These are phyloP conservation scores for Onychomys leucogaster DNA, from an alignment of 2,797 vertebrate species.

Conservation along the genomic window DNA sequence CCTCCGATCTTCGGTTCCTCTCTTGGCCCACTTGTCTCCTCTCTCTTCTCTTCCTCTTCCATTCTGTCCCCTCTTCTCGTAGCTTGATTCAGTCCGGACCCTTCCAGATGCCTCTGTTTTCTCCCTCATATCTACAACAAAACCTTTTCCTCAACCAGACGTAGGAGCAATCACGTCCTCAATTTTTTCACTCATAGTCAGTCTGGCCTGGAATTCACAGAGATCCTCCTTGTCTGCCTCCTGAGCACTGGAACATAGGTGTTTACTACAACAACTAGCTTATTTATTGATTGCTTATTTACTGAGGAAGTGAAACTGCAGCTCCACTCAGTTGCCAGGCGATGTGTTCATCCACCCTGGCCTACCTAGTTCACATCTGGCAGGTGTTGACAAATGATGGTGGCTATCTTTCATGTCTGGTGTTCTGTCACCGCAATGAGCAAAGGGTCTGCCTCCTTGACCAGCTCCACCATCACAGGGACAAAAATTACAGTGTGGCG, in stretches of 20 bases:
- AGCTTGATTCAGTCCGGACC: not conserved
- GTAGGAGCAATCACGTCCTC: not conserved
- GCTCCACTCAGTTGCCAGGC: not conserved
- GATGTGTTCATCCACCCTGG: not conserved
- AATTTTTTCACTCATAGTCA: not conserved
- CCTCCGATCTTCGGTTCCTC: not conserved
- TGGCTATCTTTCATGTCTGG: not conserved
- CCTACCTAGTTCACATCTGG: not conserved
- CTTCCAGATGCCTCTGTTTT: not conserved
- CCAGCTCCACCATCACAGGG: not conserved
- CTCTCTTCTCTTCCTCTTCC: not conserved
- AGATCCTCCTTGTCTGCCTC: not conserved
- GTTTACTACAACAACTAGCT: not conserved
- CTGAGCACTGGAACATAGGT: not conserved
- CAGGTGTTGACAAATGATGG: not conserved
- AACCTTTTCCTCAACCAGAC: not conserved
- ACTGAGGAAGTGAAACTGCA: not conserved
- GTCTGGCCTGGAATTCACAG: not conserved
- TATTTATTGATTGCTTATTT: not conserved
- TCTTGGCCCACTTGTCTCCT: not conserved
- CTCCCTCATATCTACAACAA: not conserved
- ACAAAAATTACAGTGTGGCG: not conserved
- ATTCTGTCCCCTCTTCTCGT: not conserved
- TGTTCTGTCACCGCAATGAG: not conserved
- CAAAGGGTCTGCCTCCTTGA: not conserved